Percentiles rank a stretch among this genome's conserved stretches.
phyloP scores from a whole-genome alignment of 1,140 invertebrate species.

The Pseudobourletiella spinata region DNA sequence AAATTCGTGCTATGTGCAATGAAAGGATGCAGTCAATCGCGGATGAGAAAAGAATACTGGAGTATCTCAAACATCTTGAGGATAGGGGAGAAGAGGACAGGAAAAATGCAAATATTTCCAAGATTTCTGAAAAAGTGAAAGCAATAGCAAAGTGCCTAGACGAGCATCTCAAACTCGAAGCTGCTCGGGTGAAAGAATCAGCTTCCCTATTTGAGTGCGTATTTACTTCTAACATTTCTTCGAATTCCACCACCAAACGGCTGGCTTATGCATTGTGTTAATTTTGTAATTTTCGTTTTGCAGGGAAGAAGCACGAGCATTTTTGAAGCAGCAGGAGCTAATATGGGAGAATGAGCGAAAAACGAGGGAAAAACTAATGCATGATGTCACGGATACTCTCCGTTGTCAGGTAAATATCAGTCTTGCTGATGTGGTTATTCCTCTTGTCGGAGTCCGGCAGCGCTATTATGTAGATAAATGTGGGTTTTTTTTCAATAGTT shows the following conservation, averaged over 20 bases:
- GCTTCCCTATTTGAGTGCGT: conserved; percentile 6
- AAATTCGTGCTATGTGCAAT: neutral
- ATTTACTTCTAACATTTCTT: neutral
- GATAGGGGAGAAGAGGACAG: neutral
- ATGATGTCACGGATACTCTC: neutral
- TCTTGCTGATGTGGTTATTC: too few species aligned
- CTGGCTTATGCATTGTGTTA: neutral
- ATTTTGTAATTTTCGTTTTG: neutral
- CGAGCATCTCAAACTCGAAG: neutral
- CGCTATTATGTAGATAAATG: too few species aligned
- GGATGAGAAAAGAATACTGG: neutral
- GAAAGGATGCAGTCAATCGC: neutral
- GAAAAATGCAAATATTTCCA: neutral
- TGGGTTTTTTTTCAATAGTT: too few species aligned
- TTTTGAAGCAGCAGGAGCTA: conserved; percentile 1
- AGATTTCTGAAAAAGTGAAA: neutral
- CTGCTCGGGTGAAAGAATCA: neutral
- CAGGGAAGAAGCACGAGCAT: conserved; percentile 4
- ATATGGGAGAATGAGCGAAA: conserved; percentile 2
- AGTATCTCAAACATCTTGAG: conserved; percentile 1
- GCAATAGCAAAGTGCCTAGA: neutral
- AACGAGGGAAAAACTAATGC: conserved; percentile 5
- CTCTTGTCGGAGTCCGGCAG: too few species aligned
- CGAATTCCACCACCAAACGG: neutral
- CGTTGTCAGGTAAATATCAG: neutral